phyloP scores from a whole-genome alignment of 2,797 vertebrate genomes.

The Etheostoma perlongum region DNA sequence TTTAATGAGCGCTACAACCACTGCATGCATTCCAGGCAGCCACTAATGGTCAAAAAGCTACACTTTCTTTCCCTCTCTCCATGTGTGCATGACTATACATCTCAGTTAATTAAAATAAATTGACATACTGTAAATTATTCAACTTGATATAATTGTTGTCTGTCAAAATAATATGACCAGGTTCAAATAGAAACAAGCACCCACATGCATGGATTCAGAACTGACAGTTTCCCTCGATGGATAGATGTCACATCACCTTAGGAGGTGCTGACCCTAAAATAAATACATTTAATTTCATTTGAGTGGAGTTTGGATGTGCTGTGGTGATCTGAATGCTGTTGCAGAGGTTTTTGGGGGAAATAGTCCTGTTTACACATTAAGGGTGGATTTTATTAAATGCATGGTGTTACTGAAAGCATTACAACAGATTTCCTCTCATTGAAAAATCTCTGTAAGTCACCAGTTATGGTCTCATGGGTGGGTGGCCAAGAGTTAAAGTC shows the following conservation, averaged over 20 bases:
- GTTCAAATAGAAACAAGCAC: conserved; percentile 8
- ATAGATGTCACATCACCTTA: conserved; percentile 20
- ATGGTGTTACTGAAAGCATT: background rate
- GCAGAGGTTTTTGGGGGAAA: background rate
- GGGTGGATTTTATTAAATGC: background rate
- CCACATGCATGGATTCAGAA: background rate
- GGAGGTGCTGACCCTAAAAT: conserved; percentile 18
- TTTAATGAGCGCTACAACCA: conserved; percentile 80
- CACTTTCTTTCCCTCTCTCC: conserved; percentile 31
- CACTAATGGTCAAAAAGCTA: conserved; percentile 64
- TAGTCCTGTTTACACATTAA: conserved; percentile 1
- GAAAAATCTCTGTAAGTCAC: conserved; percentile 2
- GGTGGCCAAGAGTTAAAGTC: conserved; percentile 16
- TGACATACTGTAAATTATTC: conserved; percentile 40
- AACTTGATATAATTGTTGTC: conserved; percentile 13
- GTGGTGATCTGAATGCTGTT: background rate
- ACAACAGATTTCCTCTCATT: background rate
- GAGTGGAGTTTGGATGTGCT: background rate
- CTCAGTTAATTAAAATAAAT: conserved; percentile 63
- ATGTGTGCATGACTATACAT: conserved; percentile 16
- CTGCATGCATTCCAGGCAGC: conserved; percentile 69
- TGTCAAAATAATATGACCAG: conserved; percentile 2
- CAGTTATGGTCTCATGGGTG: background rate
- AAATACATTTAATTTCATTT: conserved; percentile 17
- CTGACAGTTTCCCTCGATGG: background rate